Conservation (phyloP, 2,113 vertebrate genomes). For the Pitta sordida region DNA sequence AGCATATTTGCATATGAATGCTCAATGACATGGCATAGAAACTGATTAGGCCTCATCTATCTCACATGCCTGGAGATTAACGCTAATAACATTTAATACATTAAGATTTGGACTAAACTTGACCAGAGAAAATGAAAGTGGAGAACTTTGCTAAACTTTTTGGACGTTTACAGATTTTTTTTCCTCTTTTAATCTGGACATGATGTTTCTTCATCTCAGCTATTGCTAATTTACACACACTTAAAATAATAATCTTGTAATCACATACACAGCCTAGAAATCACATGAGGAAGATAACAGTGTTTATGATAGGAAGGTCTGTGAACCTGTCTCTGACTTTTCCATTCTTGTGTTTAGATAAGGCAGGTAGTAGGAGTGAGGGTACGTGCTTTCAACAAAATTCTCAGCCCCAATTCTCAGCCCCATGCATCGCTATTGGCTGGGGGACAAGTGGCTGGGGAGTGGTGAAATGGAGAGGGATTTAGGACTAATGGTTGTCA, state of each 20-base stretch:
- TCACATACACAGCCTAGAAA: not conserved
- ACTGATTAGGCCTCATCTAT: not conserved
- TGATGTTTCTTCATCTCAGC: not conserved
- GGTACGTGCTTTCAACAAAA: not conserved
- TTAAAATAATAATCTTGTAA: not conserved
- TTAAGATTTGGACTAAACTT: not conserved
- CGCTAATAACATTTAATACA: not conserved
- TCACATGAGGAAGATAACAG: not conserved
- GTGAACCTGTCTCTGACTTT: not conserved
- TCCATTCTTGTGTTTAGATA: not conserved
- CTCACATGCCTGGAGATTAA: not conserved
- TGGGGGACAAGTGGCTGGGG: no score
- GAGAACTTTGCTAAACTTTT: not conserved
- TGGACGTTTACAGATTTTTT: not conserved
- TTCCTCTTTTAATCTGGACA: not conserved
- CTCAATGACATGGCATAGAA: not conserved
- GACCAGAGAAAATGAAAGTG: not conserved
- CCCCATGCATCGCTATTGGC: no score
- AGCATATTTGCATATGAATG: not conserved
- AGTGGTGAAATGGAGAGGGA: no score
- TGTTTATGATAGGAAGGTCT: not conserved
- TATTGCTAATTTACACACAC: not conserved
- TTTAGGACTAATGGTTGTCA: no score
- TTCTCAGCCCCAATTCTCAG: no score
- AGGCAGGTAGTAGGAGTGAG: not conserved